These are phyloP conservation scores for Teleiodes luculella DNA, from an alignment of 2,888 invertebrate genomes.

Conservation along the genomic window DNA sequence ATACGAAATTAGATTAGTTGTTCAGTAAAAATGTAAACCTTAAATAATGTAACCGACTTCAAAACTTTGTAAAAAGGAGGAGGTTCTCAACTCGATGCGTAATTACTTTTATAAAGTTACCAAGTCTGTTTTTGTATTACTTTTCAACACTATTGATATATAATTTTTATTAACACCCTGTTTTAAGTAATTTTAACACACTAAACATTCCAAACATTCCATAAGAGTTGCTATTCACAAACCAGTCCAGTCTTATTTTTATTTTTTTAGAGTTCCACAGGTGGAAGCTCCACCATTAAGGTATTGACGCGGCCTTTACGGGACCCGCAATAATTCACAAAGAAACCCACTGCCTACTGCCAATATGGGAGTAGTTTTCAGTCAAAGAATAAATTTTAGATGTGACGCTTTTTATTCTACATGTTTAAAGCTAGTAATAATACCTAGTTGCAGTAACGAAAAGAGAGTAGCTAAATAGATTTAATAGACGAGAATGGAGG, in stretches of 20 bases:
- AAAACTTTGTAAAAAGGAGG: too few relatives aligned
- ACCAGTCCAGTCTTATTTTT: conserved; percentile 37
- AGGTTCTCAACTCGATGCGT: too few relatives aligned
- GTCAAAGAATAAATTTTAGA: conserved; percentile 35
- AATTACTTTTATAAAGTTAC: too few relatives aligned
- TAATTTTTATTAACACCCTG: too few relatives aligned
- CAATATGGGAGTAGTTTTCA: conserved; percentile 53
- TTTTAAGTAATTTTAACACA: background rate
- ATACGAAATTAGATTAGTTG: too few relatives aligned
- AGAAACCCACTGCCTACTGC: conserved; percentile 50
- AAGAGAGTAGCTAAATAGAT: too few relatives aligned
- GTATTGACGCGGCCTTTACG: conserved; percentile 63
- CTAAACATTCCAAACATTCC: background rate
- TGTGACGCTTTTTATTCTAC: background rate
- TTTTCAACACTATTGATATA: too few relatives aligned
- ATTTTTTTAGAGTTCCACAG: conserved; percentile 55
- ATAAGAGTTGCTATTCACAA: conserved; percentile 1
- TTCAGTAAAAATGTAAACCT: too few relatives aligned
- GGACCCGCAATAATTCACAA: conserved; percentile 74
- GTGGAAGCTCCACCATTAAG: conserved; percentile 62
- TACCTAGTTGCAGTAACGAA: too few relatives aligned
- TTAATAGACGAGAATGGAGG: too few relatives aligned
- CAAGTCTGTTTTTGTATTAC: background rate
- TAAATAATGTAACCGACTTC: too few relatives aligned
- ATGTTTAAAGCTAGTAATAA: background rate